Evolutionary conservation across 2,113 vertebrate species (phyloP).

Genomic region (Ardeotis arabs): DNA sequence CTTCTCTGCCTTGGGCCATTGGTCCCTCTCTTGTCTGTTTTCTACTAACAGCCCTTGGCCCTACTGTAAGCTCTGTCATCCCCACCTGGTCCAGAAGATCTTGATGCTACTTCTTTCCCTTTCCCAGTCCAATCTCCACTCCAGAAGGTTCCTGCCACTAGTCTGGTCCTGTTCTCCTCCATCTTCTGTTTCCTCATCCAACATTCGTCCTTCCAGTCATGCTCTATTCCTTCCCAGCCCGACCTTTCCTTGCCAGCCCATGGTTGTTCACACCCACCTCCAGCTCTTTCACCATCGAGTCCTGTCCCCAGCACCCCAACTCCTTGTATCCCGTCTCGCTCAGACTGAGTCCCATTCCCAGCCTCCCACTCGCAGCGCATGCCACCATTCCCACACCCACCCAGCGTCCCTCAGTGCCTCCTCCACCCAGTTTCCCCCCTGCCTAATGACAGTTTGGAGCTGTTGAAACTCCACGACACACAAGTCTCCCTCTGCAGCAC

Average conservation of each 20-base stretch:
- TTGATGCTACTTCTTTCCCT: not conserved
- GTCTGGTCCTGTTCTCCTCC: not conserved
- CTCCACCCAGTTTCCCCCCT: not conserved
- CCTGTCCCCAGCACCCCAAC: not conserved
- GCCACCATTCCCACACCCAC: not conserved
- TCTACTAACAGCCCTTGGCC: not conserved
- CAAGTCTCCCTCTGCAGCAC: not conserved
- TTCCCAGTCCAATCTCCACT: not conserved
- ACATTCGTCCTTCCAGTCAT: rapidly evolving
- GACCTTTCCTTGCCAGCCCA: not conserved
- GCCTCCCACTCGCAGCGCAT: not conserved
- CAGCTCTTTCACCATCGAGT: not conserved
- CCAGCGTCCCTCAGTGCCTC: not conserved
- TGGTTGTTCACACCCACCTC: not conserved
- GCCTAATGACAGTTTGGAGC: not conserved
- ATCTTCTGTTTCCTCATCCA: not conserved
- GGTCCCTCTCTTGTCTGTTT: not conserved
- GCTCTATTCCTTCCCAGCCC: not conserved
- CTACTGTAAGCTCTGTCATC: not conserved
- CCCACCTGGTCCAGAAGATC: not conserved
- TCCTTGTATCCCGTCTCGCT: not conserved
- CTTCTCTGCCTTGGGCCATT: not conserved
- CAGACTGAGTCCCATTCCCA: not conserved
- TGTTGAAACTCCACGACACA: not conserved
- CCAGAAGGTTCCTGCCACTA: not conserved